Evolutionary conservation across 2,113 vertebrate genomes (phyloP).

Genomic region (Malurus elegans): DNA sequence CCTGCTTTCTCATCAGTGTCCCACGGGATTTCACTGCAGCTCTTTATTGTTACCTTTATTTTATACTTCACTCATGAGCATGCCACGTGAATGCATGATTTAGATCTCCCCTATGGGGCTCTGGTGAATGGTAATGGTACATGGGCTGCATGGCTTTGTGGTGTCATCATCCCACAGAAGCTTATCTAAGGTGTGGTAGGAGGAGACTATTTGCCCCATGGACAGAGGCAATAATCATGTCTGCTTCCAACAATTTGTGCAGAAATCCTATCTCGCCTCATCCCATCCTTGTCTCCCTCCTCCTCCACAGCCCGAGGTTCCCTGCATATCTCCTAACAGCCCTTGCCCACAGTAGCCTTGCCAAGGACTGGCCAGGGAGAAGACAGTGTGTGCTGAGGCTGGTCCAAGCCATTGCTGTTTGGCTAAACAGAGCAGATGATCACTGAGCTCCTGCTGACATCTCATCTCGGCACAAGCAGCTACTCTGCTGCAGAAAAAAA

Average conservation of each 20-base stretch:
- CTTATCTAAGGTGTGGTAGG: background rate
- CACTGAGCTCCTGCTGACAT: background rate
- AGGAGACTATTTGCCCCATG: background rate
- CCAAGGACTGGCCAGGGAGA: background rate
- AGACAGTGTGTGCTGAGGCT: background rate
- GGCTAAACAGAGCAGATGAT: background rate
- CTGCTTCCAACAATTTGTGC: background rate
- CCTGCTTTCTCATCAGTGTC: background rate
- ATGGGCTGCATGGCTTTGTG: background rate
- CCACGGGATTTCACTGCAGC: background rate
- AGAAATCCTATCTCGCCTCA: background rate
- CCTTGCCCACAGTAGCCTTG: background rate
- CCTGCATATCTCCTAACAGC: background rate
- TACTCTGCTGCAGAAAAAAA: background rate
- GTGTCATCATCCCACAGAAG: background rate
- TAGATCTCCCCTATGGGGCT: background rate
- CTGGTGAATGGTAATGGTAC: accelerated
- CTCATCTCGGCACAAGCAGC: background rate
- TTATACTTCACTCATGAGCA: background rate
- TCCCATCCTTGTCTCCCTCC: background rate
- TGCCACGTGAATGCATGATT: accelerated
- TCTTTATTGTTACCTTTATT: background rate
- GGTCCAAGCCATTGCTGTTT: background rate
- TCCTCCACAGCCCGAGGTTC: background rate
- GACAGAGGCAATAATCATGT: background rate